phyloP scores from a whole-genome alignment of 2,888 invertebrate species.

The Bembecia ichneumoniformis region DNA sequence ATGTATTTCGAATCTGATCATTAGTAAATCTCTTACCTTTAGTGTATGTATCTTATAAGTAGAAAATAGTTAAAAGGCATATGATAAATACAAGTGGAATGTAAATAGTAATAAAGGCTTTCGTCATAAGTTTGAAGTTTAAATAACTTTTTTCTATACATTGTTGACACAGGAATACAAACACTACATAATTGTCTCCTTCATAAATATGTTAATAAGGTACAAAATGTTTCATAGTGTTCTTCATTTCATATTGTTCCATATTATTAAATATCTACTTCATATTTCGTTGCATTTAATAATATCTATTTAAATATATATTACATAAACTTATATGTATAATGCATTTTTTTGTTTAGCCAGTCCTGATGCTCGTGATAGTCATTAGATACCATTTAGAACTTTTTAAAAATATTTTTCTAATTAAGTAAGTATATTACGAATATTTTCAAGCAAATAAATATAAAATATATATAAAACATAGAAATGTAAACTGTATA shows the following conservation, averaged over 20 bases:
- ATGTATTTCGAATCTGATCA: slow-evolving; percentile 9
- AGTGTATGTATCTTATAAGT: slow-evolving; percentile 20
- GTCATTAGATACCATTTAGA: not conserved
- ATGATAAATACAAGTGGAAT: slow-evolving; percentile 65
- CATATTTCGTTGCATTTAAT: no score
- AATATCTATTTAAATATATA: no score
- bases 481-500: not conserved
- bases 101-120: slow-evolving; percentile 56
- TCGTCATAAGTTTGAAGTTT: slow-evolving; percentile 59
- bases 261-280: no score
- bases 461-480: not conserved
- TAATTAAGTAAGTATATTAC: not conserved
- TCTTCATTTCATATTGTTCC: no score
- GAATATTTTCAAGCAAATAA: not conserved
- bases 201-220: no score
- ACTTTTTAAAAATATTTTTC: not conserved
- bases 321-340: no score
- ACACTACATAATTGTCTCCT: no score
- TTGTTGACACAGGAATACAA: no score
- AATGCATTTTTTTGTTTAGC: no score
- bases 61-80: slow-evolving; percentile 30
- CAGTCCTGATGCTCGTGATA: no score
- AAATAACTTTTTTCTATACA: slow-evolving; percentile 11
- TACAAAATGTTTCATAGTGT: no score
- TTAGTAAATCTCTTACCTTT: slow-evolving; percentile 1